Base-by-base conservation (phyloP, 2,797 vertebrate species). In the Tragelaphus oryx region DNA sequence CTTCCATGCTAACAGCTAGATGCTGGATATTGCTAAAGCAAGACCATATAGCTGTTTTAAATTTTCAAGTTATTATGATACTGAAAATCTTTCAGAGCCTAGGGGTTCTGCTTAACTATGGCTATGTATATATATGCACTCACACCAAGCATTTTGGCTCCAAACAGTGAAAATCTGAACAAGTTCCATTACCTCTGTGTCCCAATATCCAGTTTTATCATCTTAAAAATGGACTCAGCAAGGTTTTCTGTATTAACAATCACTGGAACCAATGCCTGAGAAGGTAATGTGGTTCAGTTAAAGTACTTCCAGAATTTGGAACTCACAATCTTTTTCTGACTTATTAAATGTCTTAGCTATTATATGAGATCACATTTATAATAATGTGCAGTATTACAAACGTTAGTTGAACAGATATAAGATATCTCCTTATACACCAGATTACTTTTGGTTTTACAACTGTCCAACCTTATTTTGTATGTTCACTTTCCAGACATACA, bases 261-360 rank as follows among this genome's bases (percentile, higher is more conserved):
- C 57, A 92, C 41, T 78, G 48, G 26, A 93, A 85, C 28, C 28
- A 80, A 37, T 82, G 46, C 48, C 65, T 78, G 41, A 87, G 52
- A 93, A 92, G 57, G 80, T 71, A 93, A 18, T 13, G 87, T 60
- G 13, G 93, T 84, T 89, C 44, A 50, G 17, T 59, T 92, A 5
- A 96, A 87, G 12, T 44, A 88, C 44, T 46, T n/a, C 14, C 78
- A 93, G 74, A 93, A 94, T 88, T 95, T 37, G 71, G 37, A 94
- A 87, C 79, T 94, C 30, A 85, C 0, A 55, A 17, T 46, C 85
- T 81, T 94, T 89, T 88, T 54, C 76, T 84, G 33, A 76, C 48
- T 68, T 94, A 83, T 7, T 89, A 65, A 83, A 87, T 68, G 13
- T 57, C 26, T 96, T 68, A 86, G 54, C 37, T 86, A 91, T 57